These are phyloP conservation scores for Doryteuthis pealeii DNA, from an alignment of 1,140 invertebrate species.

Conservation along the genomic window DNA sequence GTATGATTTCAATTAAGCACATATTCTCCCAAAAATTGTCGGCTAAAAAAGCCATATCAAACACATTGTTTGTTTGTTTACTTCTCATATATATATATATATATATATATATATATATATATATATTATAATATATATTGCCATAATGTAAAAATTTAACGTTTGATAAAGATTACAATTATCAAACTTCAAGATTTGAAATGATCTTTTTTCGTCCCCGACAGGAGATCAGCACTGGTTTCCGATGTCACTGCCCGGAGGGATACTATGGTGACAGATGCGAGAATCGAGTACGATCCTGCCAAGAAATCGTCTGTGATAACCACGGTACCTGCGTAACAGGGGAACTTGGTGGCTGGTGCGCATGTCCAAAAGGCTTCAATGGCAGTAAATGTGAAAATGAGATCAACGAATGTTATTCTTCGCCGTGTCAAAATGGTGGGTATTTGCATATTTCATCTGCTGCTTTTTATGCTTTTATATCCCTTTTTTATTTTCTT, in stretches of 20 bases:
- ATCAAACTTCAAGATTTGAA: no score
- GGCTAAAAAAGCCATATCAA: no score
- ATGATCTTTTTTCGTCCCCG: no score
- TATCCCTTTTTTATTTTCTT: neutral
- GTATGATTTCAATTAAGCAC: no score
- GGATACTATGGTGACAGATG: slow-evolving; percentile 39
- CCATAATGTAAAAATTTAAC: no score
- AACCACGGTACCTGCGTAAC: slow-evolving; percentile 79
- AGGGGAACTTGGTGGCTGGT: slow-evolving; percentile 60
- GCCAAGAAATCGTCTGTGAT: slow-evolving; percentile 76
- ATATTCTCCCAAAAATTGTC: no score
- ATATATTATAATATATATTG: no score
- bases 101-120: slow-evolving; percentile 11
- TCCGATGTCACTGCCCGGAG: slow-evolving; percentile 35
- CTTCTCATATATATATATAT: no score
- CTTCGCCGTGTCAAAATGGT: slow-evolving; percentile 46
- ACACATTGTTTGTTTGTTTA: no score
- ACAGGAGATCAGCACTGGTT: slow-evolving; percentile 72
- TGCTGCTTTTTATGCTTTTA: neutral
- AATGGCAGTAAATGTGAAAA: slow-evolving; percentile 35
- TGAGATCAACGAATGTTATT: slow-evolving; percentile 37
- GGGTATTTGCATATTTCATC: slow-evolving; percentile 41
- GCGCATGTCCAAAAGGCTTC: slow-evolving; percentile 72
- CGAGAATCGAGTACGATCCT: slow-evolving; percentile 69
- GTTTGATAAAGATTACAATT: no score